These are phyloP conservation scores for Dorcus hopei DNA, from an alignment of 2,888 invertebrate genomes.

Conservation along the genomic window DNA sequence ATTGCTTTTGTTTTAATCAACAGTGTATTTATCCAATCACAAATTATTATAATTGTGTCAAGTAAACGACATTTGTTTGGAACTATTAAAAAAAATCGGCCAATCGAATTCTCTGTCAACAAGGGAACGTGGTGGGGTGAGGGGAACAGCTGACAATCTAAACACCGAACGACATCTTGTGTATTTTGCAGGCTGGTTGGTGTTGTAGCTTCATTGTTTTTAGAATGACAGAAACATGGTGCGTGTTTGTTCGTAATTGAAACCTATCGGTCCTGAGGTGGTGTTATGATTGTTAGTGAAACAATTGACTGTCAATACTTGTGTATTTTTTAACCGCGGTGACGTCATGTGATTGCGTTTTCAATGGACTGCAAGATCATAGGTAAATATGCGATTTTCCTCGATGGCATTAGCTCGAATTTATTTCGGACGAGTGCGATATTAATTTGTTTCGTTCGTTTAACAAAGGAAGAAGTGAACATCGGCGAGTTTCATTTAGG, in stretches of 20 bases:
- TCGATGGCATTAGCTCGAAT: slow-evolving; percentile 1
- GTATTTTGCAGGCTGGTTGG: slow-evolving; percentile 33
- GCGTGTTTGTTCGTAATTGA: slow-evolving; percentile 32
- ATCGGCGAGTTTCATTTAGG: slow-evolving; percentile 30
- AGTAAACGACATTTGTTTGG: slow-evolving; percentile 7
- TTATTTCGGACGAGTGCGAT: neutral
- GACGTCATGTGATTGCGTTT: slow-evolving; percentile 50
- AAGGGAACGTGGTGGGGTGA: slow-evolving; percentile 29
- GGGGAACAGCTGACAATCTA: slow-evolving; percentile 49
- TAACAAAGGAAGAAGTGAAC: slow-evolving; percentile 27
- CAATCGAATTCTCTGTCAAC: slow-evolving; percentile 35
- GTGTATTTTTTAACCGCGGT: slow-evolving; percentile 43
- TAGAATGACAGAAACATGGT: slow-evolving; percentile 46
- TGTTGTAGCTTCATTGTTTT: slow-evolving; percentile 32
- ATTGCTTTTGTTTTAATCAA: too few relatives aligned
- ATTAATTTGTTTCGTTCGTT: slow-evolving; percentile 10
- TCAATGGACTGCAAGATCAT: slow-evolving; percentile 39
- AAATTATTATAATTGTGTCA: slow-evolving; percentile 7
- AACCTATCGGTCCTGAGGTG: slow-evolving; percentile 29
- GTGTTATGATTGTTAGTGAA: slow-evolving; percentile 32
- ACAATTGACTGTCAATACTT: slow-evolving; percentile 30
- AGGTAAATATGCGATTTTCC: slow-evolving; percentile 41
- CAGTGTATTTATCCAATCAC: too few relatives aligned
- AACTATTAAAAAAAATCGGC: slow-evolving; percentile 24
- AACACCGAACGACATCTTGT: slow-evolving; percentile 45